phyloP scores from a whole-genome alignment of 2,113 vertebrate species.

The Lycocorax pyrrhopterus region DNA sequence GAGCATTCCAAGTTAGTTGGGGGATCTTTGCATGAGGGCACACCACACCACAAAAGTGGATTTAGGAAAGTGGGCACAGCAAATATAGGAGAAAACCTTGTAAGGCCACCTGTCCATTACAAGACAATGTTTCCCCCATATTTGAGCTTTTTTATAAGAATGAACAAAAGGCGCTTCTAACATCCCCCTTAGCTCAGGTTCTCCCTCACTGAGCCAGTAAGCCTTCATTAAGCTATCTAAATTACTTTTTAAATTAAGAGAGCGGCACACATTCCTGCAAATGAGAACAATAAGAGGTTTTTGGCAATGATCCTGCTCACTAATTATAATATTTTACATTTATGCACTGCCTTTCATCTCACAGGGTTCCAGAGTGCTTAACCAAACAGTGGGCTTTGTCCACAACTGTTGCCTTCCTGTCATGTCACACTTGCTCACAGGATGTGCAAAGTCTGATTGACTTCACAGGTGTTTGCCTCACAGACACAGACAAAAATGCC shows the following conservation, averaged over 20 bases:
- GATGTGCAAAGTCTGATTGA: rapidly evolving
- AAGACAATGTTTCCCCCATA: background rate
- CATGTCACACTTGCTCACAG: background rate
- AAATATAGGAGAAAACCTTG: background rate
- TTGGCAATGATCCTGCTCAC: background rate
- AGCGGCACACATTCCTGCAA: background rate
- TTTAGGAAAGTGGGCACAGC: background rate
- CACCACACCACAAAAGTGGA: background rate
- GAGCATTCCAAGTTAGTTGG: background rate
- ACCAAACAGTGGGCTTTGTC: background rate
- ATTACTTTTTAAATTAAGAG: conserved; percentile 30
- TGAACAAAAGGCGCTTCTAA: background rate
- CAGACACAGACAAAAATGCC: background rate
- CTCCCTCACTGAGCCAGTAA: background rate
- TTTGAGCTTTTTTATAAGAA: background rate
- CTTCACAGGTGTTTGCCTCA: background rate
- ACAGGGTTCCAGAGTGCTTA: background rate
- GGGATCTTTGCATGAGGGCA: background rate
- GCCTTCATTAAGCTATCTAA: background rate
- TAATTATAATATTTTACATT: background rate
- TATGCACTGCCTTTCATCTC: background rate
- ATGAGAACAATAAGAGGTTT: background rate
- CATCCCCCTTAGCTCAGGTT: background rate
- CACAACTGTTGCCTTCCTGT: background rate
- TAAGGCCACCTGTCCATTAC: background rate